Base-by-base conservation (phyloP, 2,113 vertebrate genomes). In the Rhodinocichla rosea region DNA sequence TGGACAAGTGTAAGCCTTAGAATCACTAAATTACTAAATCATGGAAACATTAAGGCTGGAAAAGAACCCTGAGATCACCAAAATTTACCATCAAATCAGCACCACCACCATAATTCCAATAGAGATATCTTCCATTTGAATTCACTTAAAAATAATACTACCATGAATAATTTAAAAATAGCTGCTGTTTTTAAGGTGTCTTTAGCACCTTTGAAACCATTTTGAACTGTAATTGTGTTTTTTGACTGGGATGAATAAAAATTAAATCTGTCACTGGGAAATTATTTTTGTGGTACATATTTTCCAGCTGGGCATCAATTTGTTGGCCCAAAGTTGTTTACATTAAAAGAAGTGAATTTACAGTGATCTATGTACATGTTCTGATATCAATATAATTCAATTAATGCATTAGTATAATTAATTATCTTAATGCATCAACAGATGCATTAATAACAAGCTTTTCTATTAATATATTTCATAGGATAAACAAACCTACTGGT, bases 81-180 rank as follows among this genome's bases (percentile, higher is more conserved):
- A 52, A 64, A 11, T 57, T 64, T 37, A 5, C 52, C 50, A 44
- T 17, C 37, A 65, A 81, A 18, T 18, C 52, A 59, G 10, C 44
- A 28, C 7, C 45, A 39, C 27, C 18, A 16, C 10, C 37, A 39
- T 5, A 5, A 2, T 63, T 59, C n/a, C n/a, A 28, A 6, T 15
- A 26, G 4, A 71, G 69, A 44, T 5, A 47, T 4, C 13, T 85
- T 75, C 23, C 40, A 64, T 52, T 65, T 79, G 12, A 47, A 49
- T 73, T 45, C 6, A 47, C 68, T 64, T 35, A 8, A 37, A 62
- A 71, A 70, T 30, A 67, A 30, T 14, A 17, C 3, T 13, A 13
- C 15, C 9, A 45, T 0, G 0, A 33, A 45, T n/a, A 39, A 67
- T 30, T 39, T 32, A 26, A 20, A n/a, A 42, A 1, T 39, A 52